These are phyloP conservation scores for Labeo catla DNA, from an alignment of 2,113 vertebrate species.

Conservation along the genomic window DNA sequence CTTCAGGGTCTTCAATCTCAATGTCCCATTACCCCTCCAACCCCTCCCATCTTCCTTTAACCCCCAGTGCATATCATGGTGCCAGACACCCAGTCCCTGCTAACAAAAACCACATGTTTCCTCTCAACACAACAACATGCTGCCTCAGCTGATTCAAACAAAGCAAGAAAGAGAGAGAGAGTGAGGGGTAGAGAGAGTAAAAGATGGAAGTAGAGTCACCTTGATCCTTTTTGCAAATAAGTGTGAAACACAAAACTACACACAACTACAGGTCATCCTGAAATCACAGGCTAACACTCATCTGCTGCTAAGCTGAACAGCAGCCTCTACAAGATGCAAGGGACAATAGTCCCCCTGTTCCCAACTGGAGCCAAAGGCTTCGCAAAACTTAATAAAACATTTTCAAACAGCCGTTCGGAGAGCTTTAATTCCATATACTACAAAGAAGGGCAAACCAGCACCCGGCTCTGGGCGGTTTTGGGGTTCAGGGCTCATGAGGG, in stretches of 20 bases:
- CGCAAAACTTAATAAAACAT: slow-evolving; percentile 77
- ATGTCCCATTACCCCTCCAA: slow-evolving; percentile 74
- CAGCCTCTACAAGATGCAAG: slow-evolving; percentile 70
- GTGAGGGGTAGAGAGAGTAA: slow-evolving; percentile 51
- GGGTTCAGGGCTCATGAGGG: slow-evolving; percentile 61
- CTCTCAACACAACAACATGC: slow-evolving; percentile 69
- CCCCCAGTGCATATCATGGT: slow-evolving; percentile 73
- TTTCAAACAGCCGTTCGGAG: slow-evolving; percentile 72
- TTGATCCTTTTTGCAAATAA: not conserved
- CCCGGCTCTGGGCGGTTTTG: slow-evolving; percentile 63
- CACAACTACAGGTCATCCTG: slow-evolving; percentile 19
- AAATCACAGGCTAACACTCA: slow-evolving; percentile 54
- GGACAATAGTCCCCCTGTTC: slow-evolving; percentile 80
- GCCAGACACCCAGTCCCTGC: slow-evolving; percentile 79
- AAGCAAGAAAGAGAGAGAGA: slow-evolving; percentile 21
- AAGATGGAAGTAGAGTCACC: slow-evolving; percentile 34
- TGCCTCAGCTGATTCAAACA: slow-evolving; percentile 70
- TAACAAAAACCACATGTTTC: slow-evolving; percentile 81
- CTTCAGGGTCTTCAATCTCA: slow-evolving; percentile 70
- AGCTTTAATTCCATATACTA: slow-evolving; percentile 64
- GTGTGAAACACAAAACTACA: slow-evolving; percentile 7
- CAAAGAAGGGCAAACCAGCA: slow-evolving; percentile 58
- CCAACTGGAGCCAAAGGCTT: slow-evolving; percentile 65
- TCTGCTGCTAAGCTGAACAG: slow-evolving; percentile 74
- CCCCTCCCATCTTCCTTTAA: slow-evolving; percentile 58